These are phyloP conservation scores for Timandra comae DNA, from an alignment of 2,888 invertebrate genomes.

Conservation along the genomic window DNA sequence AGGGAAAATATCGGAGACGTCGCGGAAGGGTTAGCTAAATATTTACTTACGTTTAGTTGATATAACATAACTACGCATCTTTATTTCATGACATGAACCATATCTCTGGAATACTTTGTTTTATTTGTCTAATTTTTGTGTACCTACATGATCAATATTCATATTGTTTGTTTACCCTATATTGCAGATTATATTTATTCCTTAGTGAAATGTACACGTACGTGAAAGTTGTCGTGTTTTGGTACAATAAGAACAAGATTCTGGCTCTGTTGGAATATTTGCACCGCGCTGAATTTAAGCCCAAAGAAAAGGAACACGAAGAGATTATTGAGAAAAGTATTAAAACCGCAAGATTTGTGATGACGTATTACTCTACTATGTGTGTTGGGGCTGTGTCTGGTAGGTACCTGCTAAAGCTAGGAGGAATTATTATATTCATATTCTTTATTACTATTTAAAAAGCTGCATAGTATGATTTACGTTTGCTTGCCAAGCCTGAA, in stretches of 20 bases:
- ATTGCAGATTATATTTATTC: slow-evolving; percentile 60
- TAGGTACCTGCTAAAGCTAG: slow-evolving; percentile 19
- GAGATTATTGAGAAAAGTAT: slow-evolving; percentile 55
- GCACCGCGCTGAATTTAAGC: slow-evolving; percentile 56
- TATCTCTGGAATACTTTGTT: slow-evolving; percentile 13
- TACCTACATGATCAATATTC: no score
- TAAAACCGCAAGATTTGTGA: slow-evolving; percentile 55
- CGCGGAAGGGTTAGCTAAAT: slow-evolving; percentile 60
- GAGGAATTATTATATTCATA: no score
- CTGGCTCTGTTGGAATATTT: slow-evolving; percentile 52
- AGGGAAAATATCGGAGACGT: slow-evolving; percentile 79
- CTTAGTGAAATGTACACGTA: slow-evolving; percentile 72
- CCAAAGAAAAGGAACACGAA: slow-evolving; percentile 55
- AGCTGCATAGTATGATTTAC: no score
- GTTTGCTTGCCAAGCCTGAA: no score
- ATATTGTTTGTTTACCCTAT: no score
- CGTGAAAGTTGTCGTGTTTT: slow-evolving; percentile 64
- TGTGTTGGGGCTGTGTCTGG: slow-evolving; percentile 68
- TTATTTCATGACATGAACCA: slow-evolving; percentile 25
- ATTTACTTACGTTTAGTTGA: slow-evolving; percentile 25
- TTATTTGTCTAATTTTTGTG: slow-evolving; percentile 14
- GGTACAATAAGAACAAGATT: slow-evolving; percentile 61
- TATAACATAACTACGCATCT: slow-evolving; percentile 29
- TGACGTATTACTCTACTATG: slow-evolving; percentile 64
- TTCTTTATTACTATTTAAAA: no score